Base-by-base conservation (phyloP, 2,797 vertebrate genomes). In the Acridotheres tristis region DNA sequence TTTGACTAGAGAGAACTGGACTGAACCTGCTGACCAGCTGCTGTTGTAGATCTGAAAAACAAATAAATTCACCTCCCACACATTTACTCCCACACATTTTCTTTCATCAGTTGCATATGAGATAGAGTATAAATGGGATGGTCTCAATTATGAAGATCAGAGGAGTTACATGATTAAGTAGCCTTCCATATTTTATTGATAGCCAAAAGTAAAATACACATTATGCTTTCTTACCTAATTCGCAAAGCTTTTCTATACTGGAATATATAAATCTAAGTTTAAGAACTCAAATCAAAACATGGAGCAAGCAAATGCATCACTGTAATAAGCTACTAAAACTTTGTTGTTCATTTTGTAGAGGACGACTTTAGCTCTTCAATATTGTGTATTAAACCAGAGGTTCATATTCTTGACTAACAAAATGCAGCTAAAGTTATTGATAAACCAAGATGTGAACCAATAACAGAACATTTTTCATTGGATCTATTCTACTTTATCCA, bases 1-100 rank as follows among this genome's bases (percentile, higher is more conserved):
- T 81, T 85, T 86, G 59, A 59, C 47, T 82, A 69, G 82, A 66
- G 30, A 92, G 36, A 20, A 53, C 71, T 69, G 51, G 48, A 11
- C 43, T 69, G 38, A 88, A 68, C 38, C 89, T 94, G 77, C 82
- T 84, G 43, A 84, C 63, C 85, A 91, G 89, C 90, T 97, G 93
- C 86, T 94, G 51, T 43, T 85, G 36, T 1, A 54, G 45, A 38
- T 79, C 71, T 88, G 76, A 84, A 86, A 93, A 86, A 93, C 85
- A 92, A 85, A 84, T 68, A 80, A 87, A 94, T 88, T 90, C 50
- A 59, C 58, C 58, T 82, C 81, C 87, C 27, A 30, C 65, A 57
- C 71, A 75, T 83, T 94, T 90, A 71, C 58, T 71, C 69, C 83
- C 23, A n/a, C 68, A 65, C 81, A 38, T 86, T 93, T 93, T 80